Conservation (phyloP, 2,113 vertebrate species). For the Dolichallabes microphthalmus region DNA sequence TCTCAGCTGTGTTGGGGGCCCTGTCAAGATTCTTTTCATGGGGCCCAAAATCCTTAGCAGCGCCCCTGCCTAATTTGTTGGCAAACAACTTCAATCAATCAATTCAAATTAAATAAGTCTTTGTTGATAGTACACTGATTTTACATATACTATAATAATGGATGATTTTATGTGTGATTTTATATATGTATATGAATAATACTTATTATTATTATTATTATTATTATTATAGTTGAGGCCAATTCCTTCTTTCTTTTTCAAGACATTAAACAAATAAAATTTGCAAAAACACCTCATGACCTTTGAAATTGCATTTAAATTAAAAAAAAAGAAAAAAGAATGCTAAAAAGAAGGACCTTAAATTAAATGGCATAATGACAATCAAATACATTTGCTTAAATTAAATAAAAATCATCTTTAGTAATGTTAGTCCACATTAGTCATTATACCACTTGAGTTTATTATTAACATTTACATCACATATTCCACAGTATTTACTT, state of each 20-base stretch:
- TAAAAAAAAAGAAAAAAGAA: background rate
- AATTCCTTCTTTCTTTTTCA: background rate
- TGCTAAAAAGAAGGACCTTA: background rate
- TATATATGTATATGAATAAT: no score
- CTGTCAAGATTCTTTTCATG: no score
- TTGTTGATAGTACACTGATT: background rate
- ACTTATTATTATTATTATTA: no score
- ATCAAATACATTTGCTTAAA: background rate
- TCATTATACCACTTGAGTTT: background rate
- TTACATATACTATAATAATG: background rate
- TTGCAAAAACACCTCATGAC: background rate
- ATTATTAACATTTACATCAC: background rate
- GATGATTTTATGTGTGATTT: background rate
- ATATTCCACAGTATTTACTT: background rate
- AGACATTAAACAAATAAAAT: background rate
- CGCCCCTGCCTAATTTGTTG: background rate
- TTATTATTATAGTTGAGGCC: background rate
- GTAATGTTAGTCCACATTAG: background rate
- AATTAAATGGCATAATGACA: background rate
- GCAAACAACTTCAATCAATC: background rate
- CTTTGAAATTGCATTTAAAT: background rate
- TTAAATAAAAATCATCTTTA: background rate
- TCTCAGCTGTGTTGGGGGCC: no score
- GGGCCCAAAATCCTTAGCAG: no score
- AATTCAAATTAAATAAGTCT: no score